Evolutionary conservation across 1,140 invertebrate genomes (phyloP), one percentile per base, ranked within the genome.

Genomic region (Aphidius gifuensis): DNA sequence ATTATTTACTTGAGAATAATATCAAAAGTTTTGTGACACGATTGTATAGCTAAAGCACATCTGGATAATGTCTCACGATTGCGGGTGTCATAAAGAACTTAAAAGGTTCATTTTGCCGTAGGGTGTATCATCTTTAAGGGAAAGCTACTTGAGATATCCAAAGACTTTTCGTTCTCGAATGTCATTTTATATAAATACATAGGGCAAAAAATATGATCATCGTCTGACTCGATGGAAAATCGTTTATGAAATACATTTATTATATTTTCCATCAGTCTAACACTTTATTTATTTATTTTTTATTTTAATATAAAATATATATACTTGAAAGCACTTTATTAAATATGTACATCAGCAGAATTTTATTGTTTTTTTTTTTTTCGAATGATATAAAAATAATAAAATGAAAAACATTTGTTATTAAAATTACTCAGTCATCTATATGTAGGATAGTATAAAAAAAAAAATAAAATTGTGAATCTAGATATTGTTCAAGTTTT

Each of bases 1-100:
- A 32, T 32, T 32, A 32, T 32, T 32, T 32, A 32, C 23, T 32
- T 32, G 23, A 32, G 23, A 32, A 32, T 32, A 32, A 32, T 32
- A 32, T 32, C 23, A 55, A 40, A 32, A 32, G 23, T 49, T 16
- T 49, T 21, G 16, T 16, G 16, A 49, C 47, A 21, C 48, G 48
- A 49, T 49, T 21, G 23, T 32, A 32, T 32, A 32, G 23, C 23
- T 32, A 32, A 32, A 32, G 23, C 23, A 59, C 58, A 59, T 59
- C 58, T 59, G 58, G 58, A 5, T 39, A 50, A 5, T 45, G 58
- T 59, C 58, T 50, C 58, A 59, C 58, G 58, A 59, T 47, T 48
- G 45, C 9, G 58, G 9, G 58, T 59, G 58, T 59, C 58, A 45
- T 59, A 59, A 59, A 59, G 48, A 59, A 47, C 46, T 50, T 39